Evolutionary conservation across 2,888 invertebrate genomes (phyloP), one percentile per base, ranked within the genome.

Genomic region (Lepeophtheirus nordmannii): DNA sequence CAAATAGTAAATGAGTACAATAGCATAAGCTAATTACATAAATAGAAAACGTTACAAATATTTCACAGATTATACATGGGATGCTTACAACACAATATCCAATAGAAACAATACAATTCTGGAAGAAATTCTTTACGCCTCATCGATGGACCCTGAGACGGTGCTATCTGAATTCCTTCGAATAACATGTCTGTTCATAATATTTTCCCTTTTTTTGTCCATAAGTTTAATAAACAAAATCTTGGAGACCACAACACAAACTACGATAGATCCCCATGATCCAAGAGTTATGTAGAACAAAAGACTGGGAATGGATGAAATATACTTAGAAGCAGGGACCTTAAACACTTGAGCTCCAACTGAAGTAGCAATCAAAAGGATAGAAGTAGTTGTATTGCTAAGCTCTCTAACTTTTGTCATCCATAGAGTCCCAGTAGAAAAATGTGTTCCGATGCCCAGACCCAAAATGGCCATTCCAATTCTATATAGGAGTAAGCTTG

Each of bases 281-380:
- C 53, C 53, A 8, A 46, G 53, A 1, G 53, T 46, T 3, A 46
- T 46, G 8, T 46, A 46, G 53, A 5, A 46, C 2, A 46, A n/a
- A 17, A 46, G 53, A 8, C n/a, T 17, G 17, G 53, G 53, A 3
- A 46, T 1, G 5, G 14, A 14, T 17, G 17, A n/a, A 46, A 46
- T 46, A 17, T 46, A 46, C 8, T 46, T 46, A n/a, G 53, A 46
- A 17, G 53, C 53, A 14, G 53, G 53, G 53, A 46, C 8, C 53
- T 46, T 46, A 46, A 46, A 46, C n/a, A 17, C 53, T 46, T 46
- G 53, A 17, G 53, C 53, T 17, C 53, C 53, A 14, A 46, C 53
- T 14, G 53, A 46, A 3, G 53, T 46, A n/a, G 53, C 53, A 46
- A 46, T 46, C 5, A 46, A 17, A 46, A 46, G 53, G 53, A 46